Base-by-base conservation (phyloP, 1,140 invertebrate species). In the Papilio polyxenes region DNA sequence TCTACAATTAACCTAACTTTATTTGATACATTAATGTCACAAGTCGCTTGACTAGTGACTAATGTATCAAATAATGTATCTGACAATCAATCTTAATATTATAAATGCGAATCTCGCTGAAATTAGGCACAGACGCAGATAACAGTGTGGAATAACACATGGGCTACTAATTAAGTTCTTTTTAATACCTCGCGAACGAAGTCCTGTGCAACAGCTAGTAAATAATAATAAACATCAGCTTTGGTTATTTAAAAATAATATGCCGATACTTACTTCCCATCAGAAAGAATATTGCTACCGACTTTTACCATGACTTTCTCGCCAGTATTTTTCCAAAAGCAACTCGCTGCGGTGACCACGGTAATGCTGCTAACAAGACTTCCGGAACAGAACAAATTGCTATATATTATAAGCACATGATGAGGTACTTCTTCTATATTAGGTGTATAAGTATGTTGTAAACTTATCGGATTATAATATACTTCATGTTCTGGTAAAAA, bases 351-450 rank as follows among this genome's bases (percentile, higher is more conserved):
- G 0, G 87, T 90, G 3, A 91, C 40, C 0, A 88, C 85, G 4
- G 87, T 82, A 56, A 82, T 83, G 53, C 89, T 90, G 62, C 80
- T 59, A n/a, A 91, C 78, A 15, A 91, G 51, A 17, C 72, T 80
- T 6, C 89, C 89, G 2, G 89, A 89, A 51, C 89, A 91, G 79
- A 86, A 90, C n/a, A 82, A 80, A 20, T 69, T 82, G 37, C 48
- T 84, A 74, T 89, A 87, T 11, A 86, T 84, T 20, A 90, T 81
- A 37, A 91, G 82, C 11, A 83, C 86, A n/a, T 88, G 88, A 65
- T 86, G 83, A 5, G 88, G 88, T 2, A 86, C 56, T 11, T 82
- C 82, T 23, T 8, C 10, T 56, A 83, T 80, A 59, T 53, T 76
- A 15, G 80, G 44, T 11, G 72, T 53, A 9, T 79, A 13, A 10